Evolutionary conservation across 2,888 invertebrate genomes (phyloP).

Genomic region (Tipula vernalis): DNA sequence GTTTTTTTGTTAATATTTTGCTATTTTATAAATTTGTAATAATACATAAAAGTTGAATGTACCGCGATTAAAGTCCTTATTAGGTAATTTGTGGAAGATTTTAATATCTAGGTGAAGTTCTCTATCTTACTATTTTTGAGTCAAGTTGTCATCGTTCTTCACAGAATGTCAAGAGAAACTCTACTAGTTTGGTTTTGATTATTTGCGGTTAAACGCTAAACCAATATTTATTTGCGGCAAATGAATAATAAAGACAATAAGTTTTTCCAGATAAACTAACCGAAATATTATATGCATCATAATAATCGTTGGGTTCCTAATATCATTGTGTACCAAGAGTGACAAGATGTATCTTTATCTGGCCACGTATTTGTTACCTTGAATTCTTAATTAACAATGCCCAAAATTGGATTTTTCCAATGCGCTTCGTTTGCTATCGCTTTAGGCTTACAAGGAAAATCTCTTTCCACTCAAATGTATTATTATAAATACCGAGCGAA

Average conservation of each 20-base stretch:
- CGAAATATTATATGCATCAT: not conserved
- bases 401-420: no score
- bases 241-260: not conserved
- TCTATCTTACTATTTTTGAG: not conserved
- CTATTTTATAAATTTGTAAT: not conserved
- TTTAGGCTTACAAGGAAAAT: no score
- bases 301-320: no score
- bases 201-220: not conserved
- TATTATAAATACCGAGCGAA: no score
- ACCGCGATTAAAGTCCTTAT: not conserved
- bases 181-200: not conserved
- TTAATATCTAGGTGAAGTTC: not conserved
- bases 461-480: no score
- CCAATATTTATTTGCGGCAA: not conserved
- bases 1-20: not conserved
- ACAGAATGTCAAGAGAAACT: not conserved
- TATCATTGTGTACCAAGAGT: no score
- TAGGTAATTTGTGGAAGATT: not conserved
- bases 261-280: not conserved
- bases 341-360: no score
- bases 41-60: not conserved
- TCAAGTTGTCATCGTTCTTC: not conserved
- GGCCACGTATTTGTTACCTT: no score
- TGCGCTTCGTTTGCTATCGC: no score
- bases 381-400: no score